phyloP scores from a whole-genome alignment of 2,888 invertebrate species.

The Cantharis lateralis region DNA sequence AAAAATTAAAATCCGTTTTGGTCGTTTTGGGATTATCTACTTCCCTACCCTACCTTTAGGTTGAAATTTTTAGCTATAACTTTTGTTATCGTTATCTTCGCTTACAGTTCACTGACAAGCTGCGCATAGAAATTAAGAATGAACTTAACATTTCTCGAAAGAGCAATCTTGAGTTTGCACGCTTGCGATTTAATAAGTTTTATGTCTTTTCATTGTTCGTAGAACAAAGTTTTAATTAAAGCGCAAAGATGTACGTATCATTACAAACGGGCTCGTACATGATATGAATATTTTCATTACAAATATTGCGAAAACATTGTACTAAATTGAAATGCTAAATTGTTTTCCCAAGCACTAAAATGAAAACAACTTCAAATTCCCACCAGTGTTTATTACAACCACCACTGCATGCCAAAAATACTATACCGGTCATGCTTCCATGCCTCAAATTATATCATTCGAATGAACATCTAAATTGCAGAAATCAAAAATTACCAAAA shows the following conservation, averaged over 20 bases:
- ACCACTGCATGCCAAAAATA: not conserved
- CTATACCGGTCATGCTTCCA: not conserved
- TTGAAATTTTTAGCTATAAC: not conserved
- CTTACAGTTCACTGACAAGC: constrained; percentile 39
- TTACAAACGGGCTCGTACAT: constrained; percentile 23
- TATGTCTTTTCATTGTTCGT: constrained; percentile 46
- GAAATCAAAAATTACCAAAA: not conserved
- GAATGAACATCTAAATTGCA: too few relatives aligned
- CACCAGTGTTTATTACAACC: not conserved
- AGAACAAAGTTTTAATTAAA: constrained; percentile 44
- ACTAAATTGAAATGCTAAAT: not conserved
- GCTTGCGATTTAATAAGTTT: constrained; percentile 49
- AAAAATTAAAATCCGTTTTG: constrained; percentile 5
- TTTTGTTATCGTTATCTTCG: constrained; percentile 19
- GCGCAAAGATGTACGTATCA: constrained; percentile 20
- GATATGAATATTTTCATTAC: constrained; percentile 22
- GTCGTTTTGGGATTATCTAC: not conserved
- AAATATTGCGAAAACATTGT: not conserved
- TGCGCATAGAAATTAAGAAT: constrained; percentile 46
- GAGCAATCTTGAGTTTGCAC: constrained; percentile 50
- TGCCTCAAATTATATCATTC: not conserved
- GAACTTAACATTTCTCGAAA: constrained; percentile 47
- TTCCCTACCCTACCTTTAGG: not conserved
- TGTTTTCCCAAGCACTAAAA: not conserved
- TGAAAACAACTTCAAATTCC: not conserved